Percentiles rank a stretch among this genome's conserved stretches.
Evolutionary conservation across 2,113 vertebrate species (phyloP).

Genomic region (Octodon degus): DNA sequence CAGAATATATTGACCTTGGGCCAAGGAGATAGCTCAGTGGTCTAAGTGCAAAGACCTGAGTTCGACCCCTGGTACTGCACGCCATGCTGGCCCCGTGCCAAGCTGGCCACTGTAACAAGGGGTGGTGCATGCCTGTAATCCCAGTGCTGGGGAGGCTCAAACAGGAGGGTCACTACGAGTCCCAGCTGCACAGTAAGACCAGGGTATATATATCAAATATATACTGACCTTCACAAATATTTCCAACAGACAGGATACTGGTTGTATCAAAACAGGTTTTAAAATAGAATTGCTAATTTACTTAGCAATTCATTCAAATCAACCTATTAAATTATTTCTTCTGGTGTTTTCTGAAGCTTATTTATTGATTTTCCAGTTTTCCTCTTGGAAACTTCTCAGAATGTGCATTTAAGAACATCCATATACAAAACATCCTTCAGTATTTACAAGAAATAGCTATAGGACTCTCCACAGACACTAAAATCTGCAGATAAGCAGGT

Average conservation of each 20-base stretch:
- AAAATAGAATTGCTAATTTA: slow-evolving; percentile 11
- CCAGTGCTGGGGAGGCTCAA: too few species aligned
- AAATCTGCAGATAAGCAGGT: not conserved
- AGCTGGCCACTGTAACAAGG: too few species aligned
- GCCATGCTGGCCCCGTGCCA: too few species aligned
- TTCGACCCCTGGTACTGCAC: too few species aligned
- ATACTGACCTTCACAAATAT: not conserved
- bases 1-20: too few species aligned
- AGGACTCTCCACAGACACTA: not conserved
- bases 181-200: too few species aligned
- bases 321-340: slow-evolving; percentile 13
- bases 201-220: too few species aligned
- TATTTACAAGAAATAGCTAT: not conserved
- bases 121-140: too few species aligned
- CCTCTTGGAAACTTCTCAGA: not conserved
- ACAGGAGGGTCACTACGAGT: too few species aligned
- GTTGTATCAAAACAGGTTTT: not conserved
- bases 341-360: not conserved
- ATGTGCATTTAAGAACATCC: not conserved
- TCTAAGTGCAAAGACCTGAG: too few species aligned
- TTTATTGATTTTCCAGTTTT: not conserved
- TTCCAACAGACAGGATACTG: not conserved
- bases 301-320: not conserved
- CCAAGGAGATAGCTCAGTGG: too few species aligned
- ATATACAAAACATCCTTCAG: not conserved